Conservation (phyloP, 2,113 vertebrate genomes). For the Cyrtonyx montezumae region DNA sequence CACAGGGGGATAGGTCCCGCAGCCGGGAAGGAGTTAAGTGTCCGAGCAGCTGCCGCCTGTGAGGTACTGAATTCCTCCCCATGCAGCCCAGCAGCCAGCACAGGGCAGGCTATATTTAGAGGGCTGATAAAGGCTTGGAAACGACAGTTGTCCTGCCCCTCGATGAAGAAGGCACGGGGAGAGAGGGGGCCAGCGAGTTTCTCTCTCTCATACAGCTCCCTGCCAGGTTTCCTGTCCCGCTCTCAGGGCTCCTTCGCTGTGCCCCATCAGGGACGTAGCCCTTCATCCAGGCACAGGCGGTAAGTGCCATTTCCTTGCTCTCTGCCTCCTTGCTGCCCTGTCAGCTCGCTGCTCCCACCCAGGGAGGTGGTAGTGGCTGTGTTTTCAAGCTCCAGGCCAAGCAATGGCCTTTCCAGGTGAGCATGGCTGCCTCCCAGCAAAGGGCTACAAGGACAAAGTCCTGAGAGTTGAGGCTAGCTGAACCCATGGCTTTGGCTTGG, state of each 20-base stretch:
- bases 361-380: not conserved
- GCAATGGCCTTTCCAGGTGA: not conserved
- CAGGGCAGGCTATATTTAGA: conserved; percentile 80
- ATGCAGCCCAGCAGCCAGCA: conserved; percentile 55
- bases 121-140: conserved; percentile 76
- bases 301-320: conserved; percentile 45
- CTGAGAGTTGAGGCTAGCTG: not conserved
- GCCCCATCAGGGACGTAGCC: not conserved
- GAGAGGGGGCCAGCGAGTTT: not conserved
- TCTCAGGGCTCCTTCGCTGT: not conserved
- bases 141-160: conserved; percentile 76
- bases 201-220: not conserved
- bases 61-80: conserved; percentile 69
- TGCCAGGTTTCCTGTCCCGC: not conserved
- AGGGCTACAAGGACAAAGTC: not conserved
- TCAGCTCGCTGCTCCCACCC: not conserved
- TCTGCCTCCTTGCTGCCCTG: rapidly evolving
- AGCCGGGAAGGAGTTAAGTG: conserved; percentile 73
- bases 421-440: not conserved
- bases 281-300: not conserved
- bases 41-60: conserved; percentile 24
- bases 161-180: conserved; percentile 22
- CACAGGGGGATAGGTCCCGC: not conserved
- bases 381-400: rapidly evolving
- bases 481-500: not conserved